A percentile compares a stretch with the other conserved stretches of the same genome.
Conservation (phyloP, 2,797 vertebrate species). For the Acipenser transmontanus region DNA sequence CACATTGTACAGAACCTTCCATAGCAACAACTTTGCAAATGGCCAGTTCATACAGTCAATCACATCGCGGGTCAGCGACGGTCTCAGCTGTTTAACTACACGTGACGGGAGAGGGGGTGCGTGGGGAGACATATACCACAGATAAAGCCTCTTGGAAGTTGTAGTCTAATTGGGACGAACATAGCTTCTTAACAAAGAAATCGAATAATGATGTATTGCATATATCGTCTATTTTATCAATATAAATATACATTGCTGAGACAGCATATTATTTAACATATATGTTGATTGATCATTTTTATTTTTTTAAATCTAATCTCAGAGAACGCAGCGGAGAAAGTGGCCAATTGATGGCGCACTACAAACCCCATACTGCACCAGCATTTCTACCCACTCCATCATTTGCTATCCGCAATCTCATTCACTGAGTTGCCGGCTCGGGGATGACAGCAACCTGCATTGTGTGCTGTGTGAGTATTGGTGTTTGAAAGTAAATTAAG, state of each 20-base stretch:
- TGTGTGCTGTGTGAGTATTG: constrained; percentile 51
- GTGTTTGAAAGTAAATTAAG: no score
- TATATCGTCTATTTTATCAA: no score
- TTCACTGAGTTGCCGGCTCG: constrained; percentile 46
- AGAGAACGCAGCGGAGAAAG: no score
- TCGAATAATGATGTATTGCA: no score
- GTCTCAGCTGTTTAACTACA: constrained; percentile 42
- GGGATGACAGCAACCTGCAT: constrained; percentile 49
- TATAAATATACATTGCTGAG: no score
- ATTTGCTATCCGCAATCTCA: constrained; percentile 40
- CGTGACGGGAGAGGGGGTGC: constrained; percentile 7
- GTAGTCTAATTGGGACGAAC: constrained; percentile 25
- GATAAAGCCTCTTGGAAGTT: constrained; percentile 35
- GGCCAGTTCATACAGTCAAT: constrained; percentile 21
- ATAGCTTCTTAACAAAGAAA: no score
- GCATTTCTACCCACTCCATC: constrained; percentile 11
- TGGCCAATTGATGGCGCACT: constrained; percentile 28
- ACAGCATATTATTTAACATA: no score
- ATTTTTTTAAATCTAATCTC: no score
- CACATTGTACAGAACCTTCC: no score
- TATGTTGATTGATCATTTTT: no score
- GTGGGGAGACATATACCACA: constrained; percentile 18
- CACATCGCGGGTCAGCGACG: constrained; percentile 40
- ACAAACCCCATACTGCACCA: constrained; percentile 44
- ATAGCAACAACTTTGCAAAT: background rate